These are phyloP conservation scores for Siphlonurus alternatus DNA, from an alignment of 2,888 invertebrate species.

Conservation along the genomic window DNA sequence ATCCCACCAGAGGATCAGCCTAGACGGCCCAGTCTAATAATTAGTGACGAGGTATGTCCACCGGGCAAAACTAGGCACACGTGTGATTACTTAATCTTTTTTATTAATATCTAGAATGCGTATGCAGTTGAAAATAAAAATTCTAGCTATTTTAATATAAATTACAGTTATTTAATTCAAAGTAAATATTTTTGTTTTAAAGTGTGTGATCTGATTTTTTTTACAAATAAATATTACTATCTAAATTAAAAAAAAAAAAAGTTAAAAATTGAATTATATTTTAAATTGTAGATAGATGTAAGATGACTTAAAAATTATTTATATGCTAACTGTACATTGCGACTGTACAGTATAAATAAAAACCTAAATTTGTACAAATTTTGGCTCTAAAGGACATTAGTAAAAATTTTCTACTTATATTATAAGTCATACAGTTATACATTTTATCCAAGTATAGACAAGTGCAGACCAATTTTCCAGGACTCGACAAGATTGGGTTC, in stretches of 20 bases:
- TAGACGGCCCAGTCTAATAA: conserved; percentile 75
- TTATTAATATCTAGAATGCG: not conserved
- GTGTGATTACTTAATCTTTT: not conserved
- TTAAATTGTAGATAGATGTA: not conserved
- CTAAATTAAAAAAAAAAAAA: not conserved
- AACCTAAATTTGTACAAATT: too few species aligned
- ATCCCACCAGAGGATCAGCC: conserved; percentile 77
- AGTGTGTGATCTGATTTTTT: conserved; percentile 4
- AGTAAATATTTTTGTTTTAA: not conserved
- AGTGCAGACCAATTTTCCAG: too few species aligned
- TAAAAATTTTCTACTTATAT: too few species aligned
- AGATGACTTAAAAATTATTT: not conserved
- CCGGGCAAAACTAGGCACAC: conserved; percentile 2
- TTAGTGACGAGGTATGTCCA: conserved; percentile 79
- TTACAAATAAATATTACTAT: conserved; percentile 4
- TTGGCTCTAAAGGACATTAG: not conserved
- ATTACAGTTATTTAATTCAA: not conserved
- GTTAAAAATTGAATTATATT: not conserved
- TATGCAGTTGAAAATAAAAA: not conserved
- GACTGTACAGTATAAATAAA: not conserved
- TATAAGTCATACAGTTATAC: too few species aligned
- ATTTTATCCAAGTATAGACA: too few species aligned
- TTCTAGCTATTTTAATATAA: too few species aligned
- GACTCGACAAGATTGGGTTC: too few species aligned
- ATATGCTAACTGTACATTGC: not conserved